Percentiles rank a stretch among this genome's conserved stretches.
Conservation (phyloP, 2,888 invertebrate species). For the Ichneumoninae sp. region DNA sequence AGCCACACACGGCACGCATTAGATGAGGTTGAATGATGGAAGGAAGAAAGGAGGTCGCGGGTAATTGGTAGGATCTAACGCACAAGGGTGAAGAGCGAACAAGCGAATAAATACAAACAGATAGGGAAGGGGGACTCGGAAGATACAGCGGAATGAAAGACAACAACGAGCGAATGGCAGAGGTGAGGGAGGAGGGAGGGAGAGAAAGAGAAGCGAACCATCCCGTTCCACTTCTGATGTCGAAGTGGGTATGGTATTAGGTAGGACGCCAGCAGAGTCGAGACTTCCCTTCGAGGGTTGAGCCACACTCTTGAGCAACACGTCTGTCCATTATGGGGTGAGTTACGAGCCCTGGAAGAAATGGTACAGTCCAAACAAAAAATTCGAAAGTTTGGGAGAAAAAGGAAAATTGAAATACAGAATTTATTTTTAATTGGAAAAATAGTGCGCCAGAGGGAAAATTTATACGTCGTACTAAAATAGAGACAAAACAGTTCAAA, state of each 20-base stretch:
- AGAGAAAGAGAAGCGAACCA: slow-evolving; percentile 32
- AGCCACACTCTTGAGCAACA: slow-evolving; percentile 41
- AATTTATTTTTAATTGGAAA: not conserved
- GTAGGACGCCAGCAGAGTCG: slow-evolving; percentile 28
- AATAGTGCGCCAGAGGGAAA: not conserved
- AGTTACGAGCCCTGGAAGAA: slow-evolving; percentile 30
- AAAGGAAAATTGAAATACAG: not conserved
- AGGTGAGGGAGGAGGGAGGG: slow-evolving; percentile 9
- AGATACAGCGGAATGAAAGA: slow-evolving; percentile 20
- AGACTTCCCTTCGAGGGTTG: slow-evolving; percentile 41
- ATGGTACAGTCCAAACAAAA: slow-evolving; percentile 44
- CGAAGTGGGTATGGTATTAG: slow-evolving; percentile 63
- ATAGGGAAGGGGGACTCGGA: slow-evolving; percentile 9
- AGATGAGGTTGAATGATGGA: slow-evolving; percentile 17
- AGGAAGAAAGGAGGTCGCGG: slow-evolving; percentile 45
- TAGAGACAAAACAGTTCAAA: too few species aligned
- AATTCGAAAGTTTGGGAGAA: not conserved
- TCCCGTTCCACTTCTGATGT: slow-evolving; percentile 46
- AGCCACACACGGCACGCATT: slow-evolving; percentile 4
- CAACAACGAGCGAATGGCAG: slow-evolving; percentile 28
- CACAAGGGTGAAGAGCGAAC: slow-evolving; percentile 61
- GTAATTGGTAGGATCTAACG: slow-evolving; percentile 61
- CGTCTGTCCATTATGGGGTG: slow-evolving; percentile 53
- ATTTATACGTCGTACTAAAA: too few species aligned
- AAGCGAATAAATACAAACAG: slow-evolving; percentile 60